Evolutionary conservation across 2,113 vertebrate species (phyloP).

Genomic region (Prolemur simus): DNA sequence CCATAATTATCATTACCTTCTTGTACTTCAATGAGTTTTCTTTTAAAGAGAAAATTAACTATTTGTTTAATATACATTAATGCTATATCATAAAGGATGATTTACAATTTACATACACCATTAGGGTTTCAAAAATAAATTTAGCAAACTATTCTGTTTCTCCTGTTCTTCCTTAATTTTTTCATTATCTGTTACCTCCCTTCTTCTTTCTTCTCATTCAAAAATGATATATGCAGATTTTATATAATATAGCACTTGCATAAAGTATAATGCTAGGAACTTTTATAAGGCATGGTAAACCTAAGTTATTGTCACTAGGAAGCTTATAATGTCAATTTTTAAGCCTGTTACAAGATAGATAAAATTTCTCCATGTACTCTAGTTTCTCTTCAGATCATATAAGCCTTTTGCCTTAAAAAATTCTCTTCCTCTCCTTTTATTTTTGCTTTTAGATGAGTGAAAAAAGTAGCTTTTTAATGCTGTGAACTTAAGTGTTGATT

Average conservation of each 20-base stretch:
- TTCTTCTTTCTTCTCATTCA: neutral
- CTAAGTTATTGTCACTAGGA: neutral
- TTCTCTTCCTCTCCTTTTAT: neutral
- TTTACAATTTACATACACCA: neutral
- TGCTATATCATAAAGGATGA: neutral
- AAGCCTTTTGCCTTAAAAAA: neutral
- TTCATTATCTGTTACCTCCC: neutral
- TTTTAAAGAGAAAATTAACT: neutral
- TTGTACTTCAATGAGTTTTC: neutral
- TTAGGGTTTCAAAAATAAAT: neutral
- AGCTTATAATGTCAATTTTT: neutral
- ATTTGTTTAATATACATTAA: neutral
- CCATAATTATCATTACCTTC: neutral
- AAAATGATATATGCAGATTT: neutral
- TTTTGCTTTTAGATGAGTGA: neutral
- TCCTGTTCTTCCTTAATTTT: neutral
- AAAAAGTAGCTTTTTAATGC: neutral
- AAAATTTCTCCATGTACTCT: too few relatives aligned
- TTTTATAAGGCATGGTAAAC: neutral
- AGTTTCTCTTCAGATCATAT: too few relatives aligned
- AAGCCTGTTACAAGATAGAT: neutral
- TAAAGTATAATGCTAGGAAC: neutral
- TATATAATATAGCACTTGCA: neutral
- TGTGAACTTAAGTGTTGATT: neutral
- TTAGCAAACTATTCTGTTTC: neutral